Percentiles rank a stretch among this genome's conserved stretches.
Conservation (phyloP, 2,113 vertebrate species). For the Noturus placidus region DNA sequence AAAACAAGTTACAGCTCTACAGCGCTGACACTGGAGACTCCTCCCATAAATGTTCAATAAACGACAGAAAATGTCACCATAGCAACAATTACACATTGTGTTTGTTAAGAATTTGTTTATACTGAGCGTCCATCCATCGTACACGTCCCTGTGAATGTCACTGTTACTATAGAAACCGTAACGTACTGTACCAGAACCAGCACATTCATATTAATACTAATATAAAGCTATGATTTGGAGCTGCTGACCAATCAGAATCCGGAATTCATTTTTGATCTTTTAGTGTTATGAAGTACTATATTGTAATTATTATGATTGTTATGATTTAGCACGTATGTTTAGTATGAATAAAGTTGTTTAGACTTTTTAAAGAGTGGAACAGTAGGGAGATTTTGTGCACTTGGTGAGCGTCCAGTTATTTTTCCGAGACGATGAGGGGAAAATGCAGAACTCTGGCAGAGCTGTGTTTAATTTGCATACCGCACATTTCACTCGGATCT, state of each 20-base stretch:
- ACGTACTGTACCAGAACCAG: not conserved
- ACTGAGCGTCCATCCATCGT: too few relatives aligned
- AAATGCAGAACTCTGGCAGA: not conserved
- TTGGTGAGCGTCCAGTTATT: not conserved
- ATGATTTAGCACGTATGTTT: not conserved
- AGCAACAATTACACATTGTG: too few relatives aligned
- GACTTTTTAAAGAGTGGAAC: not conserved
- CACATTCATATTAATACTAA: not conserved
- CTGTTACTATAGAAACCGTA: not conserved
- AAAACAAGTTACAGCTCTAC: too few relatives aligned
- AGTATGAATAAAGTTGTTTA: too few relatives aligned
- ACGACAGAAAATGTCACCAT: too few relatives aligned
- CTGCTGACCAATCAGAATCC: not conserved
- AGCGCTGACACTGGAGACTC: too few relatives aligned
- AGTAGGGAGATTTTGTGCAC: not conserved
- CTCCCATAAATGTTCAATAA: too few relatives aligned
- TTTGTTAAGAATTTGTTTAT: too few relatives aligned
- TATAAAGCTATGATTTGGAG: not conserved
- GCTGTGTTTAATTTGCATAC: not conserved
- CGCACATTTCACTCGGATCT: not conserved
- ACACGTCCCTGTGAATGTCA: not conserved
- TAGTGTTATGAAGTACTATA: not conserved
- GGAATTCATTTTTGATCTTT: not conserved
- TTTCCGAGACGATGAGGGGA: not conserved
- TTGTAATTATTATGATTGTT: not conserved